phyloP scores from a whole-genome alignment of 2,113 vertebrate genomes.

The Neodon shergylaensis region DNA sequence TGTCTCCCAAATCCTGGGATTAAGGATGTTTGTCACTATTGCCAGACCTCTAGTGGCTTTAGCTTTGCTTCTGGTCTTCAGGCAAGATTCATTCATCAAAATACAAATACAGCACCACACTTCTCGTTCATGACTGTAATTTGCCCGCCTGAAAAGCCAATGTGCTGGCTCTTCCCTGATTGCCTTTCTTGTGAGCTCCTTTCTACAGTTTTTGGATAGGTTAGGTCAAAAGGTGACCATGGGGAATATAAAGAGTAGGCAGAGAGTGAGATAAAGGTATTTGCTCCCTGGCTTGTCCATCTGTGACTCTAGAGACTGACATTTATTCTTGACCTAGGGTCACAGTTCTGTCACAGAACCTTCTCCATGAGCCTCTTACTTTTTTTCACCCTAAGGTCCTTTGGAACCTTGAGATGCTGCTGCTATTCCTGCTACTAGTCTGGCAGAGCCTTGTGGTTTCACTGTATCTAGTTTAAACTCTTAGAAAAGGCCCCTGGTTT shows the following conservation, averaged over 20 bases:
- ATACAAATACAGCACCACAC: no score
- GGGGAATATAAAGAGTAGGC: neutral
- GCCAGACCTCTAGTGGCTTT: no score
- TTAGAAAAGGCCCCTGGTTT: conserved; percentile 1
- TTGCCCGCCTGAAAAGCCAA: neutral
- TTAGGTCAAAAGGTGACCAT: neutral
- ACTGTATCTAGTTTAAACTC: neutral
- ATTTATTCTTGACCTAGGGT: neutral
- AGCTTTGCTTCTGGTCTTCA: no score
- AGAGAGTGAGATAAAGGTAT: neutral
- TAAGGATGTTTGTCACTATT: no score
- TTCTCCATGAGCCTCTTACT: neutral
- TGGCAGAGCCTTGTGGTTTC: neutral
- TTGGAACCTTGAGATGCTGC: neutral
- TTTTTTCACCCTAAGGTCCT: neutral
- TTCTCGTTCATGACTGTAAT: neutral
- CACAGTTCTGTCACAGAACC: neutral
- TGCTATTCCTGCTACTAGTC: neutral
- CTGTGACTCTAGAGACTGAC: neutral
- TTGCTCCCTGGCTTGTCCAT: neutral
- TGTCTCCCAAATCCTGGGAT: no score
- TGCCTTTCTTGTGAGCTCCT: neutral
- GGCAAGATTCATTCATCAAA: no score
- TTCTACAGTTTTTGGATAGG: neutral
- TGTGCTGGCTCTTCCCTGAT: neutral